Percentiles rank a stretch among this genome's conserved stretches.
Evolutionary conservation across 1,140 invertebrate species (phyloP).

Genomic region (Alviniconcha marisindica): DNA sequence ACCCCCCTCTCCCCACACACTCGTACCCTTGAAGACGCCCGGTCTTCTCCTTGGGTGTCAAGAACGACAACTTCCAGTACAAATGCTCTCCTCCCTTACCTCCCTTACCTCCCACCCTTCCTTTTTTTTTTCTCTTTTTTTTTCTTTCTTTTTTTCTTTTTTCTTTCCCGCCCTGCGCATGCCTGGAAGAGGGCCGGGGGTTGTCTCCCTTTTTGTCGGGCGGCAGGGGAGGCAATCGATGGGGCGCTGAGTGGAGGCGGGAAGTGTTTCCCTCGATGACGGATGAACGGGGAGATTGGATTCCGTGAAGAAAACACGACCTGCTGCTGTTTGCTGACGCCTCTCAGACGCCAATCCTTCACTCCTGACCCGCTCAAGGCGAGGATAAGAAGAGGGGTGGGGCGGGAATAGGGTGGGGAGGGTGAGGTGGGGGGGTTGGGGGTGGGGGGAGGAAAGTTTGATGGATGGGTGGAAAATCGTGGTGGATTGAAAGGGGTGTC

Average conservation of each 20-base stretch:
- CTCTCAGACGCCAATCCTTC: background rate
- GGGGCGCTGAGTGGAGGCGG: background rate
- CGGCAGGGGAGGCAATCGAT: constrained; percentile 6
- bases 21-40: too few species aligned
- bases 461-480: too few species aligned
- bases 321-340: background rate
- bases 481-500: too few species aligned
- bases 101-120: too few species aligned
- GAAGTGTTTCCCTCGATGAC: background rate
- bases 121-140: too few species aligned
- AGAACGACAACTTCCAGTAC: constrained; percentile 6
- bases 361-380: background rate
- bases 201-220: constrained; percentile 29
- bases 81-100: constrained; percentile 29
- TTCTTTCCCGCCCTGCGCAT: background rate
- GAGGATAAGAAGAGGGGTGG: too few species aligned
- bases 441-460: too few species aligned
- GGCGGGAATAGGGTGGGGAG: too few species aligned
- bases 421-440: too few species aligned
- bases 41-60: background rate
- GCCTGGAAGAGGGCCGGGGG: background rate
- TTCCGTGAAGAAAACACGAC: constrained; percentile 1
- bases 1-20: too few species aligned
- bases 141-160: too few species aligned
- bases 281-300: constrained; percentile 16